Evolutionary conservation across 2,888 invertebrate genomes (phyloP).

Genomic region (Hirtodrosophila histrioides): DNA sequence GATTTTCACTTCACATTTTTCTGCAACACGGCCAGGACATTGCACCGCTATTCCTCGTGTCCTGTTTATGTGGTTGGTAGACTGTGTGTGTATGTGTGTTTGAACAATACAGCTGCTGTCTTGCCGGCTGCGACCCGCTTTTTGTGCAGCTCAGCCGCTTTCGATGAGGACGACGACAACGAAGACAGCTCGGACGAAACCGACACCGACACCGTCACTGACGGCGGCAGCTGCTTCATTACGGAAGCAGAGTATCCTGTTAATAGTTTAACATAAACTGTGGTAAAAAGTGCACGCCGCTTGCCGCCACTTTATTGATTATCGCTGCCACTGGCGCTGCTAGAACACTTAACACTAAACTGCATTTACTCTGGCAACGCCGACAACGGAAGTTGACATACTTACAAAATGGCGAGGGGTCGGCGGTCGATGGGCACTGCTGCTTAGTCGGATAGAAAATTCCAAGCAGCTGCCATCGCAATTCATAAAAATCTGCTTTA

Average conservation of each 20-base stretch:
- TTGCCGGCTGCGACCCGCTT: conserved; percentile 66
- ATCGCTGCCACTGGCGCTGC: conserved; percentile 32
- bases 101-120: conserved; percentile 60
- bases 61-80: conserved; percentile 6
- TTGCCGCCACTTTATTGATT: conserved; percentile 66
- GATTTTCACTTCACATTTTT: conserved; percentile 68
- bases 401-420: conserved; percentile 38
- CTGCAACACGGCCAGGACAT: conserved; percentile 61
- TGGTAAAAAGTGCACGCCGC: conserved; percentile 65
- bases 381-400: conserved; percentile 68
- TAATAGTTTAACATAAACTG: conserved; percentile 81
- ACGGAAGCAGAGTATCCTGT: conserved; percentile 74
- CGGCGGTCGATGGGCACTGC: background rate
- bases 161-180: conserved; percentile 5
- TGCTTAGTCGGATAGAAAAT: conserved; percentile 32
- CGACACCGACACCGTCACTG: conserved; percentile 12
- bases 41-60: conserved; percentile 53
- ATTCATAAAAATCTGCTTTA: conserved; percentile 45
- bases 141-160: conserved; percentile 38
- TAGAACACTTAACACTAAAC: conserved; percentile 40
- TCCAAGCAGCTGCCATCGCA: conserved; percentile 10
- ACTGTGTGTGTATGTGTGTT: conserved; percentile 3
- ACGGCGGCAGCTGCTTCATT: conserved; percentile 66
- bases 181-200: conserved; percentile 12
- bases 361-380: conserved; percentile 22